phyloP scores from a whole-genome alignment of 37 sponge, comb jelly and placozoan species.

The Theonella swinhoei region DNA sequence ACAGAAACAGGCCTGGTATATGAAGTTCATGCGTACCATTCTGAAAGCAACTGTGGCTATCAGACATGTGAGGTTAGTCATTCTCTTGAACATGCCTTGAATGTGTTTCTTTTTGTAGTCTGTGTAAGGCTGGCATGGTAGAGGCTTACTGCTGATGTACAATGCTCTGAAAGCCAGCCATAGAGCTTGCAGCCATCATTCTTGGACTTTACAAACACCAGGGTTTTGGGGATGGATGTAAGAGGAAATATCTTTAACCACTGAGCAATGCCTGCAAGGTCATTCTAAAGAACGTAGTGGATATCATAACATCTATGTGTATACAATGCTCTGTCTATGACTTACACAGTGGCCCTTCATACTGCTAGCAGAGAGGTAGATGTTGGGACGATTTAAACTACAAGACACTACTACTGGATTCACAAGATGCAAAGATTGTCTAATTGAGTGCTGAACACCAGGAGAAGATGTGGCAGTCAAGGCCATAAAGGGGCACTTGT shows the following conservation, averaged over 20 bases:
- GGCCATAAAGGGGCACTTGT: slow-evolving; percentile 8
- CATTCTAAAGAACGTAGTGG: slow-evolving; percentile 11
- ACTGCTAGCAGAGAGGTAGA: background rate
- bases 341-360: background rate
- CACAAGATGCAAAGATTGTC: background rate
- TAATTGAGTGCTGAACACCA: background rate
- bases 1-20: background rate
- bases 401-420: slow-evolving; percentile 7
- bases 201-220: slow-evolving; percentile 2
- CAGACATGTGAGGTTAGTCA: background rate
- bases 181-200: background rate
- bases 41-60: slow-evolving; percentile 9
- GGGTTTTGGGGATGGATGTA: background rate
- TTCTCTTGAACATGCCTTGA: background rate
- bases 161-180: too few species aligned
- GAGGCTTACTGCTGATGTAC: too few species aligned
- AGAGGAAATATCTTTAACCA: background rate
- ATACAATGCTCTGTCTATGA: background rate
- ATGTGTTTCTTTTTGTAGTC: background rate
- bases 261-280: background rate
- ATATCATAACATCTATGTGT: background rate
- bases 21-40: slow-evolving; percentile 3
- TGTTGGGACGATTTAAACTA: slow-evolving; percentile 12
- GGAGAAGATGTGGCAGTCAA: slow-evolving; percentile 5
- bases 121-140: slow-evolving; percentile 10